Evolutionary conservation across 2,797 vertebrate species (phyloP).

Genomic region (Molossus alvarezi): DNA sequence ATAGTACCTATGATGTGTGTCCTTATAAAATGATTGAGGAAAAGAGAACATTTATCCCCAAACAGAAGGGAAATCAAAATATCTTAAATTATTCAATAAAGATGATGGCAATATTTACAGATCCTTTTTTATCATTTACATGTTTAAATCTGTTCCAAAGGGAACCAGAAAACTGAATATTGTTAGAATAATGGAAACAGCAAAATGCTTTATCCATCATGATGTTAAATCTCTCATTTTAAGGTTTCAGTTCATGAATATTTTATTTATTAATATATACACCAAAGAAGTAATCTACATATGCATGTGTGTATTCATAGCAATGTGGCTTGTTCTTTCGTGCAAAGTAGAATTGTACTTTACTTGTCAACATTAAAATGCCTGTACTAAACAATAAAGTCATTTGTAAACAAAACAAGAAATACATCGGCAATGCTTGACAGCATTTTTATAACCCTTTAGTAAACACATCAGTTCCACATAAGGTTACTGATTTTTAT

Average conservation of each 20-base stretch:
- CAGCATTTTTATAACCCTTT: slow-evolving; percentile 69
- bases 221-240: slow-evolving; percentile 74
- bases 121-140: slow-evolving; percentile 55
- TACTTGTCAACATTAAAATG: slow-evolving; percentile 78
- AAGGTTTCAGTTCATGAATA: slow-evolving; percentile 77
- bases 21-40: slow-evolving; percentile 42
- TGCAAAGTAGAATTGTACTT: slow-evolving; percentile 67
- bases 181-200: slow-evolving; percentile 69
- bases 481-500: slow-evolving; percentile 68
- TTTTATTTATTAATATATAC: slow-evolving; percentile 84
- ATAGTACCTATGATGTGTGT: neutral
- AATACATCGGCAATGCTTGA: slow-evolving; percentile 57
- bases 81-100: slow-evolving; percentile 71
- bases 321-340: slow-evolving; percentile 64
- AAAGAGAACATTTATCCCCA: neutral
- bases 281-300: slow-evolving; percentile 81
- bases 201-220: slow-evolving; percentile 42
- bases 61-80: slow-evolving; percentile 31
- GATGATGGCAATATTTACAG: neutral
- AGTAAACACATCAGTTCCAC: slow-evolving; percentile 64
- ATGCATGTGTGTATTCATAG: slow-evolving; percentile 71
- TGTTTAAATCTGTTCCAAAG: slow-evolving; percentile 64
- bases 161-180: slow-evolving; percentile 60
- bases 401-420: slow-evolving; percentile 78
- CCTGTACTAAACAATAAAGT: slow-evolving; percentile 63